A percentile compares a stretch with the other conserved stretches of the same genome.
phyloP scores from a whole-genome alignment of 2,797 vertebrate species.

The Hippocampus kuda region DNA sequence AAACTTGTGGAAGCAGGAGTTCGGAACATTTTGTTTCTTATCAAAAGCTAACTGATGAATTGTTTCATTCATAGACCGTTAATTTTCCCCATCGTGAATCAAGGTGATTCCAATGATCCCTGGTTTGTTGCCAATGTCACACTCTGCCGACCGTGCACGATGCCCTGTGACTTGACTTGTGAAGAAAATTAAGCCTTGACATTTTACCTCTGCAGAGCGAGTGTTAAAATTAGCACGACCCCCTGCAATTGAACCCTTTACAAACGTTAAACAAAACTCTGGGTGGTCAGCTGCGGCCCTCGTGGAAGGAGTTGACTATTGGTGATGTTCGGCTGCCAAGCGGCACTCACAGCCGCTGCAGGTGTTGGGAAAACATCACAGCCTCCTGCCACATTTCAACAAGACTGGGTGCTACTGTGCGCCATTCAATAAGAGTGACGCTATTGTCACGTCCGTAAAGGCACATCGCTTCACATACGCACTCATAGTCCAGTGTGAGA shows the following conservation, averaged over 20 bases:
- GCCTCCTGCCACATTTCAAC: conserved; percentile 30
- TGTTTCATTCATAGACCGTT: too few species aligned
- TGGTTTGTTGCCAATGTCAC: not conserved
- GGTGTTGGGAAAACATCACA: conserved; percentile 37
- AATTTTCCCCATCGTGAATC: too few species aligned
- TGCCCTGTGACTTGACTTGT: not conserved
- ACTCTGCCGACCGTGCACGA: not conserved
- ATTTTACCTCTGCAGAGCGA: conserved; percentile 3
- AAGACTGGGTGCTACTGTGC: conserved; percentile 15
- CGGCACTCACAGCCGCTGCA: conserved; percentile 27
- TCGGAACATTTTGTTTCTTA: too few species aligned
- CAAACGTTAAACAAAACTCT: conserved; percentile 10
- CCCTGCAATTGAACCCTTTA: conserved; percentile 30
- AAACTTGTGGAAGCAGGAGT: too few species aligned
- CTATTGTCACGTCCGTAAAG: conserved; percentile 1
- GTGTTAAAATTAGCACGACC: conserved; percentile 28
- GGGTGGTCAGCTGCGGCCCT: conserved; percentile 9
- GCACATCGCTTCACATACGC: not conserved
- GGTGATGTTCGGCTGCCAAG: conserved; percentile 13
- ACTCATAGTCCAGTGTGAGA: not conserved
- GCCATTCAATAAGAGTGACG: conserved; percentile 12
- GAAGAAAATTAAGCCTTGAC: not conserved
- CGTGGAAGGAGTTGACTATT: conserved; percentile 34
- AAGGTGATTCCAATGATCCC: too few species aligned
- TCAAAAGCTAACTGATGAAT: too few species aligned